These are phyloP conservation scores for Troides aeacus DNA, from an alignment of 2,888 invertebrate genomes.

Conservation along the genomic window DNA sequence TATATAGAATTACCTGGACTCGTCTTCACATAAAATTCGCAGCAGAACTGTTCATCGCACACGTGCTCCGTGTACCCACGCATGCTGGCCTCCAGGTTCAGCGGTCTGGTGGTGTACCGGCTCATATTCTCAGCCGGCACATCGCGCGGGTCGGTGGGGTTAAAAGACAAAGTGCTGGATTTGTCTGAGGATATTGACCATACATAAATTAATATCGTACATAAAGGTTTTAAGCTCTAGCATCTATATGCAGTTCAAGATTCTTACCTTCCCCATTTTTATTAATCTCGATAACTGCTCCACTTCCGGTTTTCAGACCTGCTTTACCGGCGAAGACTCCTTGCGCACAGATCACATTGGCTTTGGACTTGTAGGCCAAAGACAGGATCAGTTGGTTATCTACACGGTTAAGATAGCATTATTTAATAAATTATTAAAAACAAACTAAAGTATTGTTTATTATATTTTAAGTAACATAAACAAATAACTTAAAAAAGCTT, in stretches of 20 bases:
- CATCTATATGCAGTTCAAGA: not conserved
- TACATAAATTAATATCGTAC: not conserved
- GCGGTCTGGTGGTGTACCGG: conserved; percentile 52
- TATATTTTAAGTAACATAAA: too few relatives aligned
- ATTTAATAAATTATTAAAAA: too few relatives aligned
- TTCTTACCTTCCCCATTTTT: conserved; percentile 44
- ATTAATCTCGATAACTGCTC: conserved; percentile 44
- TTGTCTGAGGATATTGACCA: conserved; percentile 30
- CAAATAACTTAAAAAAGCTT: too few relatives aligned
- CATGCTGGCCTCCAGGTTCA: conserved; percentile 47
- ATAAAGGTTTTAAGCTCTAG: not conserved
- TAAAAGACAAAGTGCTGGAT: conserved; percentile 33
- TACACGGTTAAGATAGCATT: conserved; percentile 37
- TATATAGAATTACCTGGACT: conserved; percentile 4
- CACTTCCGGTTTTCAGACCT: conserved; percentile 33
- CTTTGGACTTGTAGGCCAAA: conserved; percentile 53
- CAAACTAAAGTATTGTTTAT: too few relatives aligned
- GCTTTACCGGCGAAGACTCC: conserved; percentile 47
- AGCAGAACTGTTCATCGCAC: conserved; percentile 60
- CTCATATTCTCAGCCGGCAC: conserved; percentile 48
- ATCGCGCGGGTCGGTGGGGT: conserved; percentile 28
- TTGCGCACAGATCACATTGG: conserved; percentile 48
- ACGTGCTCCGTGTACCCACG: conserved; percentile 50
- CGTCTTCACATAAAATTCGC: conserved; percentile 59
- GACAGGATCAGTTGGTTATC: conserved; percentile 51